phyloP scores from a whole-genome alignment of 2,888 invertebrate genomes.

The Schizotus pectinicornis region DNA sequence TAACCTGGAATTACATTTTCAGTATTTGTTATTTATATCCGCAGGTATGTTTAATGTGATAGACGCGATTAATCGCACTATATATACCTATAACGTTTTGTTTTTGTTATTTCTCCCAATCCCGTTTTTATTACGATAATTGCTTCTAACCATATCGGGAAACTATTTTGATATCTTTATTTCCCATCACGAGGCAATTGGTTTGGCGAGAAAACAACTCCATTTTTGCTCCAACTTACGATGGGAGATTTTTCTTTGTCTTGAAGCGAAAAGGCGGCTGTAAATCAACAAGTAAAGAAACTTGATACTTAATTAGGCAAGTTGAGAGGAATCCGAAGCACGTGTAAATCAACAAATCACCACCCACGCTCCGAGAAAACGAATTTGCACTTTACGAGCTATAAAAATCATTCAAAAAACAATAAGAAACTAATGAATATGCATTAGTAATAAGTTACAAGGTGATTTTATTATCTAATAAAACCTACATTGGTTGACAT shows the following conservation, averaged over 20 bases:
- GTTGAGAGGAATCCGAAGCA: not conserved
- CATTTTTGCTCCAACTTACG: too few relatives aligned
- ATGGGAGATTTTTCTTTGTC: too few relatives aligned
- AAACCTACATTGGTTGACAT: constrained; percentile 13
- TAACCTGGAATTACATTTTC: constrained; percentile 36
- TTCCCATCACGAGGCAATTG: too few relatives aligned
- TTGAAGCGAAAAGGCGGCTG: too few relatives aligned
- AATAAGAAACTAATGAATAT: constrained; percentile 18
- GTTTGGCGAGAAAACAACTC: too few relatives aligned
- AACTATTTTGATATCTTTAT: too few relatives aligned
- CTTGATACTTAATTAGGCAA: constrained; percentile 1
- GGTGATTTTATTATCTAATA: constrained; percentile 18
- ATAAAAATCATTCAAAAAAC: constrained; percentile 1
- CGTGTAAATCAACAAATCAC: constrained; percentile 1
- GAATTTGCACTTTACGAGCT: too few relatives aligned
- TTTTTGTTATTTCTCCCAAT: not conserved
- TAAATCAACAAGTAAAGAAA: not conserved
- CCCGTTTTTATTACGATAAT: not conserved
- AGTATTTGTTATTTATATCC: constrained; percentile 38
- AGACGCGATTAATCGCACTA: not conserved
- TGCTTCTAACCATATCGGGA: not conserved
- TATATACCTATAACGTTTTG: not conserved
- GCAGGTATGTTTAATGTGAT: not conserved
- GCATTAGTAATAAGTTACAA: constrained; percentile 7
- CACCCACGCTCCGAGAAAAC: constrained; percentile 2